phyloP scores from a whole-genome alignment of 2,797 vertebrate species.

The Tarsius wallacei region DNA sequence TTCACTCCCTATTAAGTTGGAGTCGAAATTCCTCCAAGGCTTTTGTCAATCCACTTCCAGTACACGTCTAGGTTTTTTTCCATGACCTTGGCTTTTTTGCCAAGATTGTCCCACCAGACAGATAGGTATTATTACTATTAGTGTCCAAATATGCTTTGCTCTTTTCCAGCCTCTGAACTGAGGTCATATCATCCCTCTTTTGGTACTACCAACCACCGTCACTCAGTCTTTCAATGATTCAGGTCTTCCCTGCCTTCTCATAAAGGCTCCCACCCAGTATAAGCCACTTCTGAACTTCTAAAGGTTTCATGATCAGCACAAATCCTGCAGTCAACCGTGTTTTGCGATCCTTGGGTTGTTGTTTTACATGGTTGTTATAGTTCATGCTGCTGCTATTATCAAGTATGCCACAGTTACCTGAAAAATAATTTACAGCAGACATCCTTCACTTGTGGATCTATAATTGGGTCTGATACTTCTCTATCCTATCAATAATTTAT shows the following conservation, averaged over 20 bases:
- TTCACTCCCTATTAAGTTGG: neutral
- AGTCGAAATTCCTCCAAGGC: neutral
- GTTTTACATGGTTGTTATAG: neutral
- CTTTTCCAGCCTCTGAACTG: neutral
- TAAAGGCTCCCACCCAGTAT: neutral
- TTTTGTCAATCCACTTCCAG: constrained; percentile 6
- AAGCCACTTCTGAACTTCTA: neutral
- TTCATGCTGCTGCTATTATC: neutral
- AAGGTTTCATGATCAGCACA: neutral
- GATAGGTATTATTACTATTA: neutral
- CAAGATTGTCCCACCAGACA: neutral
- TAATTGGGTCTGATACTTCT: neutral
- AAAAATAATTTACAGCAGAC: neutral
- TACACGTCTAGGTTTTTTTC: neutral
- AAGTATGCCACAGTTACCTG: neutral
- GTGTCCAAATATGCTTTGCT: neutral
- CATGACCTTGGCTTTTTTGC: neutral
- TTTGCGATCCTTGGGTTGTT: neutral
- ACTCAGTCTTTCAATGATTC: neutral
- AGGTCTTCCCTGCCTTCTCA: neutral
- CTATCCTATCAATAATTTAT: constrained; percentile 21
- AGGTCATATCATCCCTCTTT: neutral
- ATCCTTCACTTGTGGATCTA: neutral
- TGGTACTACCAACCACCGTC: neutral
- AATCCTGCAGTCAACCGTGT: neutral